Evolutionary conservation across 2,888 invertebrate species (phyloP).

Genomic region (Epistrophella euchroma): DNA sequence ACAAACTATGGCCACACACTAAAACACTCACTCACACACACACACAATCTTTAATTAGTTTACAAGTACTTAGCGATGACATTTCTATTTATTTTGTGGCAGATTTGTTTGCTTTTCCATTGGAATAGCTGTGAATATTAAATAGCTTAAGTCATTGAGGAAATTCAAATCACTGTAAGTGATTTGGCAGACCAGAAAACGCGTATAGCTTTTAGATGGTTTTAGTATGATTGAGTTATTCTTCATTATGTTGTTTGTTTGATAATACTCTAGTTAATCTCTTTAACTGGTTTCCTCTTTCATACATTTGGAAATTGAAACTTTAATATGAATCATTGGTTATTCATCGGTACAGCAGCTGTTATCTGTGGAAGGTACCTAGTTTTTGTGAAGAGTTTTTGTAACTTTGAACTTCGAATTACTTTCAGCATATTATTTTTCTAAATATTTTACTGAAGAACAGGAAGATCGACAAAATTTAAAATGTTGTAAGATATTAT

Average conservation of each 20-base stretch:
- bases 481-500: too few species aligned
- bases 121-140: constrained; percentile 24
- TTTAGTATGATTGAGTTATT: not conserved
- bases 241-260: not conserved
- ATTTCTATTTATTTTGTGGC: constrained; percentile 44
- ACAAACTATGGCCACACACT: not conserved
- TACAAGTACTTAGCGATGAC: constrained; percentile 52
- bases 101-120: constrained; percentile 17
- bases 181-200: not conserved
- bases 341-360: not conserved
- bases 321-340: not conserved
- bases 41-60: constrained; percentile 52
- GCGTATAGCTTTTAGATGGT: not conserved
- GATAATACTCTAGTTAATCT: constrained; percentile 8
- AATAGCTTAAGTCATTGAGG: constrained; percentile 22
- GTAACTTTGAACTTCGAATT: too few species aligned
- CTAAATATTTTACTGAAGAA: too few species aligned
- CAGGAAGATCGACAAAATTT: too few species aligned
- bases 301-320: not conserved
- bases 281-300: constrained; percentile 2
- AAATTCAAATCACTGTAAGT: constrained; percentile 9
- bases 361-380: too few species aligned
- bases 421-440: too few species aligned
- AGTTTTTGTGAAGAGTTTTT: not conserved
- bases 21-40: not conserved